Percentiles rank a stretch among this genome's conserved stretches.
These are phyloP conservation scores for Perccottus glenii DNA, from an alignment of 2,113 vertebrate species.

Conservation along the genomic window DNA sequence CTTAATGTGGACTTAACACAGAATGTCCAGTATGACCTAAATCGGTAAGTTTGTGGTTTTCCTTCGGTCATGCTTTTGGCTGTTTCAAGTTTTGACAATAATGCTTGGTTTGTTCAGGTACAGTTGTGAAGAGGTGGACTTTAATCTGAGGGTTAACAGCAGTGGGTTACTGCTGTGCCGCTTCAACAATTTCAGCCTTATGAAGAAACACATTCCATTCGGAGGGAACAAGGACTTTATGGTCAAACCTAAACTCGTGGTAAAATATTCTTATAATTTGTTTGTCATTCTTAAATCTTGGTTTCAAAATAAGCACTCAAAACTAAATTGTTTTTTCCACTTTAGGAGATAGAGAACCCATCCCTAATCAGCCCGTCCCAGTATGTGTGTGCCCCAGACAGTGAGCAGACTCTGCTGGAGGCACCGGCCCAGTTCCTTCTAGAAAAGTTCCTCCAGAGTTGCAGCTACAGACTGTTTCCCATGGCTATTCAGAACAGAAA, in stretches of 20 bases:
- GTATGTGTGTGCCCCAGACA: slow-evolving; percentile 96
- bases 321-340: background rate
- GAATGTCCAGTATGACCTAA: slow-evolving; percentile 96
- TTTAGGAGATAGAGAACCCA: slow-evolving; percentile 85
- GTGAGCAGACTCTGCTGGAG: slow-evolving; percentile 91
- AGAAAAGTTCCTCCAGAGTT: slow-evolving; percentile 94
- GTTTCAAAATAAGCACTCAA: background rate
- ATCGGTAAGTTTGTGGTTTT: slow-evolving; percentile 81
- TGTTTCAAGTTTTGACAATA: background rate
- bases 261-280: slow-evolving; percentile 51
- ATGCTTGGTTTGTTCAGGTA: slow-evolving; percentile 79
- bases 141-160: slow-evolving; percentile 93
- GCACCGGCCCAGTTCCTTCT: slow-evolving; percentile 95
- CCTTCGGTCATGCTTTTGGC: background rate
- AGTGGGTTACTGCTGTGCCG: slow-evolving; percentile 93
- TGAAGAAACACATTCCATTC: slow-evolving; percentile 95
- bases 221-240: slow-evolving; percentile 90
- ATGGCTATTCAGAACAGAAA: slow-evolving; percentile 87
- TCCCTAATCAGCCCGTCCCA: slow-evolving; percentile 87
- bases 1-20: slow-evolving; percentile 96
- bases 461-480: slow-evolving; percentile 92
- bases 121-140: slow-evolving; percentile 96
- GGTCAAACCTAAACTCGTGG: slow-evolving; percentile 93
- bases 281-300: background rate
- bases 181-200: slow-evolving; percentile 95